Percentiles rank a stretch among this genome's conserved stretches.
Conservation (phyloP, 2,888 invertebrate species). For the Sabatieria punctata region DNA sequence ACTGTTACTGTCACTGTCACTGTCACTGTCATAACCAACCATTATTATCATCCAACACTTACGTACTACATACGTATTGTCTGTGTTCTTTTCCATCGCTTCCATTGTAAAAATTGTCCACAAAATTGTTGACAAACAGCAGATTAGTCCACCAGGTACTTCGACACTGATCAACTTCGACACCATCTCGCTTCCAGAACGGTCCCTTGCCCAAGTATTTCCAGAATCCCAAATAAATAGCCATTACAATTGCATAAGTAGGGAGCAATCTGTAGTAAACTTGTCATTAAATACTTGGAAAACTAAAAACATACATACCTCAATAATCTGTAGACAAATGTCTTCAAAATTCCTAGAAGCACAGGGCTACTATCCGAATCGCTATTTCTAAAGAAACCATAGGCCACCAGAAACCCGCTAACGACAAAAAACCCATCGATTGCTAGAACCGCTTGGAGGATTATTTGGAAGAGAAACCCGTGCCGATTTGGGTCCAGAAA, state of each 20-base stretch:
- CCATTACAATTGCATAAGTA: background rate
- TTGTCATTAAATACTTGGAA: background rate
- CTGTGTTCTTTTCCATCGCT: background rate
- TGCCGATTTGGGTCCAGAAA: background rate
- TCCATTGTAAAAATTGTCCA: background rate
- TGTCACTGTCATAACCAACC: no score
- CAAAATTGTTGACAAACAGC: conserved; percentile 30
- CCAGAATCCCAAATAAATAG: background rate
- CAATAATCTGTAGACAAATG: background rate
- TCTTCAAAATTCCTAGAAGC: no score
- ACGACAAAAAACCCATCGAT: conserved; percentile 36
- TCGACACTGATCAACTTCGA: background rate
- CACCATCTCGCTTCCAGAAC: background rate
- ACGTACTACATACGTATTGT: background rate
- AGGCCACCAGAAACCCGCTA: conserved; percentile 34
- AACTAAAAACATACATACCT: background rate
- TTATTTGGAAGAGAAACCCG: conserved; percentile 31
- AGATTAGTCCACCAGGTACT: conserved; percentile 29
- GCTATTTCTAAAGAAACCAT: conserved; percentile 33
- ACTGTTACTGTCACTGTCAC: no score
- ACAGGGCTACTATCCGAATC: no score
- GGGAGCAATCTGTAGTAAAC: background rate
- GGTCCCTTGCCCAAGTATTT: background rate
- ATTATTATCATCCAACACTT: no score
- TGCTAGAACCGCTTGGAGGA: conserved; percentile 33